These are phyloP conservation scores for Pseudomyrmex gracilis DNA, from an alignment of 1,140 invertebrate species.

Conservation along the genomic window DNA sequence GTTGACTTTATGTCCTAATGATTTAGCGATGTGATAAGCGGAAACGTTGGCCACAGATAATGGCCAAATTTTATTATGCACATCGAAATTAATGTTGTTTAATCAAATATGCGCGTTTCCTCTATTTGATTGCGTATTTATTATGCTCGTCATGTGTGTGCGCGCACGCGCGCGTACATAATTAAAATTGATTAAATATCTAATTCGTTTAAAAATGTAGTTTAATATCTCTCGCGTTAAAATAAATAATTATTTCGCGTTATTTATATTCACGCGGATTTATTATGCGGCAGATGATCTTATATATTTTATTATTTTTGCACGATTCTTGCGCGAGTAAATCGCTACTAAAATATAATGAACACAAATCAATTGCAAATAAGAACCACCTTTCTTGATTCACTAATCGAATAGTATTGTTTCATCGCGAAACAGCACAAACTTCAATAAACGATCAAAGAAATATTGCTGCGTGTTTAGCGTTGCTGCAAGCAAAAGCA, in stretches of 20 bases:
- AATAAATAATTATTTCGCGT: not conserved
- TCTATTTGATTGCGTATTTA: not conserved
- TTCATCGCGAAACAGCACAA: slow-evolving; percentile 5
- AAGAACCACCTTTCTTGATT: not conserved
- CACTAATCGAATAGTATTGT: not conserved
- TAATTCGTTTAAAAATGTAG: not conserved
- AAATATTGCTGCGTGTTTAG: not conserved
- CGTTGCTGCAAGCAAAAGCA: not conserved
- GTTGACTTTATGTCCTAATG: not conserved
- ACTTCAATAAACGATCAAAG: not conserved
- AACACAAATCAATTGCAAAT: not conserved
- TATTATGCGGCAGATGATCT: not conserved
- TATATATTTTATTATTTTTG: not conserved
- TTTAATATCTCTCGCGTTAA: not conserved
- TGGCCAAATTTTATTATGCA: slow-evolving; percentile 9
- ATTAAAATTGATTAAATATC: not conserved
- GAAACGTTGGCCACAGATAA: not conserved
- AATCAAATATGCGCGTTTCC: not conserved
- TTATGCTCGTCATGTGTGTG: too few species aligned
- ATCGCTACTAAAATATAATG: not conserved
- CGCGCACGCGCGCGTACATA: too few species aligned
- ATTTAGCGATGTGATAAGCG: slow-evolving; percentile 13
- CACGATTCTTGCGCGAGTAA: too few species aligned
- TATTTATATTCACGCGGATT: not conserved
- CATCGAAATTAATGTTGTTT: slow-evolving; percentile 16